These are phyloP conservation scores for Azemiops feae DNA, from an alignment of 2,113 vertebrate genomes.

Conservation along the genomic window DNA sequence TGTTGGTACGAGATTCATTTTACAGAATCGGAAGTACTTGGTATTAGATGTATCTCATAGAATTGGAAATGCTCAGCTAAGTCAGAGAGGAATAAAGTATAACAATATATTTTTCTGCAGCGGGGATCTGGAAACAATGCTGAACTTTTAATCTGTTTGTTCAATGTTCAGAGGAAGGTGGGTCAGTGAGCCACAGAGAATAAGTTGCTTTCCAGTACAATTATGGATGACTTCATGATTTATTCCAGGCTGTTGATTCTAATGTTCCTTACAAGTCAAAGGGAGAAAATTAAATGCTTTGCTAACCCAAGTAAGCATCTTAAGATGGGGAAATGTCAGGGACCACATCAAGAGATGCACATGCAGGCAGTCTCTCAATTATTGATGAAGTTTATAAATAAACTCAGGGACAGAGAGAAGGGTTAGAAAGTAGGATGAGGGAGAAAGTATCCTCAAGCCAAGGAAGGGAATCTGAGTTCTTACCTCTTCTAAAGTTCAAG, in stretches of 20 bases:
- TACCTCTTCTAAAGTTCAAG: conserved; percentile 52
- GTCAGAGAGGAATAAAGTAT: background rate
- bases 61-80: background rate
- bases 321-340: conserved; percentile 31
- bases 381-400: conserved; percentile 70
- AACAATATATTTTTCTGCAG: background rate
- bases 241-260: conserved; percentile 16
- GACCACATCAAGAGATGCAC: conserved; percentile 23
- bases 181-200: background rate
- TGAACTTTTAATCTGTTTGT: background rate
- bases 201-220: background rate
- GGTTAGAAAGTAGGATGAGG: conserved; percentile 39
- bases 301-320: conserved; percentile 41
- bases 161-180: background rate
- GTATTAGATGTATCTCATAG: background rate
- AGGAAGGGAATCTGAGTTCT: conserved; percentile 45
- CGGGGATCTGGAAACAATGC: rapidly evolving
- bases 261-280: conserved; percentile 28
- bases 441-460: background rate
- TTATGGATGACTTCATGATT: background rate
- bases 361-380: conserved; percentile 59
- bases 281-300: conserved; percentile 51
- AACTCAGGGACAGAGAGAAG: conserved; percentile 47
- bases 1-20: background rate
- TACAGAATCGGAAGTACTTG: background rate